Conservation (phyloP, 2,113 vertebrate species). For the Hypomesus transpacificus region DNA sequence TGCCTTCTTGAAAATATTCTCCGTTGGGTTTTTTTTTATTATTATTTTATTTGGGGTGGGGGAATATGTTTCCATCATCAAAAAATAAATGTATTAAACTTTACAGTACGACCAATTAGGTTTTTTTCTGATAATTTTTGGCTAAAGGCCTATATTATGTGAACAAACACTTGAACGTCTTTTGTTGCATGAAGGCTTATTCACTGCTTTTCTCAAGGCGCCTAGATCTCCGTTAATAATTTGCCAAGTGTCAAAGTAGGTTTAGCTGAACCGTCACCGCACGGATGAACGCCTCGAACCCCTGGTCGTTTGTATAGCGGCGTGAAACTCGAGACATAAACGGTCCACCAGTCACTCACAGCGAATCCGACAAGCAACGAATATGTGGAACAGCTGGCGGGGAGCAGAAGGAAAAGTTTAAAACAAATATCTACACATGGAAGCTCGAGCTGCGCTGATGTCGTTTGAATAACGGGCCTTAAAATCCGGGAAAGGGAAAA, state of each 20-base stretch:
- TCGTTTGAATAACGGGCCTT: constrained; percentile 8
- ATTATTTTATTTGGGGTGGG: too few relatives aligned
- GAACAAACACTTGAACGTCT: constrained; percentile 47
- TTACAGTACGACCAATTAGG: neutral
- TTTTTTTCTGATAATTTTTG: too few relatives aligned
- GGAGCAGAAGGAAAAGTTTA: constrained; percentile 85
- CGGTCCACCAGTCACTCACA: constrained; percentile 72
- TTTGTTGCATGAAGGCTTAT: constrained; percentile 24
- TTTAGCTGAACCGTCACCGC: constrained; percentile 42
- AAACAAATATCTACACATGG: constrained; percentile 85
- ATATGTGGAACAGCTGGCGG: constrained; percentile 90
- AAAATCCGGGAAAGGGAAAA: neutral
- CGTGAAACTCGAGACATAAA: constrained; percentile 71
- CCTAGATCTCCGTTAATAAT: constrained; percentile 49
- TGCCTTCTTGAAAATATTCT: too few relatives aligned
- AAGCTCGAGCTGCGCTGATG: constrained; percentile 69
- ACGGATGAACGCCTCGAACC: constrained; percentile 62
- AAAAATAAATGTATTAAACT: neutral
- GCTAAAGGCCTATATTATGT: neutral
- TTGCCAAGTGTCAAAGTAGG: constrained; percentile 56
- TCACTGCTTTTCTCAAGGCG: constrained; percentile 36
- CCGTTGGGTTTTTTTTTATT: too few relatives aligned
- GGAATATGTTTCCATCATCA: too few relatives aligned
- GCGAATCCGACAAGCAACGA: constrained; percentile 83
- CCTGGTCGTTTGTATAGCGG: constrained; percentile 37